Evolutionary conservation across 2,888 invertebrate genomes (phyloP).

Genomic region (Chydorus sphaericus): DNA sequence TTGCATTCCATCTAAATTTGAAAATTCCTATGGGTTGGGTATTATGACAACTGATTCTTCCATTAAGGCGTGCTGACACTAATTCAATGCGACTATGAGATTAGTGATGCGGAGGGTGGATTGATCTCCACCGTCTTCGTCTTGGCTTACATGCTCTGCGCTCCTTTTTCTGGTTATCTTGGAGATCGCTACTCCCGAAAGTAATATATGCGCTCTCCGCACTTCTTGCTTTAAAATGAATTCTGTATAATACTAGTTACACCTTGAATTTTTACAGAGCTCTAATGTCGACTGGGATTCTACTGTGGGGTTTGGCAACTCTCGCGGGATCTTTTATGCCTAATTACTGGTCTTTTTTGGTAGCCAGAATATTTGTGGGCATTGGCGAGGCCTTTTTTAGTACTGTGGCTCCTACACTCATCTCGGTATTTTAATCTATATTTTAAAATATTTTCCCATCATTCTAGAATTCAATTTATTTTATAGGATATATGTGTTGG

Average conservation of each 20-base stretch:
- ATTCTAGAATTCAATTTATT: no score
- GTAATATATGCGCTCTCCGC: slow-evolving; percentile 28
- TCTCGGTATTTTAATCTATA: no score
- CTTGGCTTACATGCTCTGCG: slow-evolving; percentile 91
- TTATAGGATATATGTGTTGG: slow-evolving; percentile 88
- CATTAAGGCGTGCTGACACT: slow-evolving; percentile 64
- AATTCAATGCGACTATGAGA: slow-evolving; percentile 55
- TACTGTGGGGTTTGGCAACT: slow-evolving; percentile 10
- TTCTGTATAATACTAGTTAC: no score
- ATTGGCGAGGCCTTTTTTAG: slow-evolving; percentile 98
- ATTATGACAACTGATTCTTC: no score
- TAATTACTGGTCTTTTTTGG: neutral
- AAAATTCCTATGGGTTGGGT: no score
- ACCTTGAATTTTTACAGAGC: no score
- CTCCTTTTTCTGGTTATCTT: slow-evolving; percentile 92
- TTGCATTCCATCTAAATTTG: no score
- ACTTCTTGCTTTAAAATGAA: neutral
- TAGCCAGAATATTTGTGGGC: slow-evolving; percentile 40
- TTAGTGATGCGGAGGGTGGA: slow-evolving; percentile 68
- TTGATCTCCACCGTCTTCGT: slow-evolving; percentile 90
- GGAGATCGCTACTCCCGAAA: slow-evolving; percentile 90
- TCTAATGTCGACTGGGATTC: slow-evolving; percentile 53
- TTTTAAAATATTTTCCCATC: no score
- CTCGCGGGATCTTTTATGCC: slow-evolving; percentile 12
- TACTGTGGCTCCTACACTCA: slow-evolving; percentile 95